These are phyloP conservation scores for Tethya wilhelma DNA, from an alignment of 37 sponge, comb jelly and placozoan genomes.

Conservation along the genomic window DNA sequence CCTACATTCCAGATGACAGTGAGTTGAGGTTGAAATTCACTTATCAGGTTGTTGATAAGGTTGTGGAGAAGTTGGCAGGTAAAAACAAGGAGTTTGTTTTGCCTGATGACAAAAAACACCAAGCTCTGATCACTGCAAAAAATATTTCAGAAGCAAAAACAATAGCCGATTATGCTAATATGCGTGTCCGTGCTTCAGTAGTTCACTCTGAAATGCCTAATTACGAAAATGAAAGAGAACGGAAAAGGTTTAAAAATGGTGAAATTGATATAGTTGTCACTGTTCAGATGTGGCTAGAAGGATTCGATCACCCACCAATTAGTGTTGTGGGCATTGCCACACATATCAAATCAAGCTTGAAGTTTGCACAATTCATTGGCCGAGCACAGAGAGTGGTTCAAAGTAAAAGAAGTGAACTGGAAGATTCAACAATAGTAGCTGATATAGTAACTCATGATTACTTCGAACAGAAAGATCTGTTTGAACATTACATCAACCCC, in stretches of 20 bases:
- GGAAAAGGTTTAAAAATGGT: neutral
- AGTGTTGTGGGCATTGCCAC: neutral
- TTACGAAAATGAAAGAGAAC: neutral
- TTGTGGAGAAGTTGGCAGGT: neutral
- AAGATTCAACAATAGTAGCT: neutral
- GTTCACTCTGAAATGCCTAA: neutral
- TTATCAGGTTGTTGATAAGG: neutral
- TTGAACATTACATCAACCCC: neutral
- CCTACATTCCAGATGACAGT: neutral
- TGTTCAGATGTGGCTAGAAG: neutral
- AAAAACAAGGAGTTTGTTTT: neutral
- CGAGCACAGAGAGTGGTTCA: neutral
- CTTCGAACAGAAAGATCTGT: neutral
- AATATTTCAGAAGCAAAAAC: neutral
- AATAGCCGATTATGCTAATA: neutral
- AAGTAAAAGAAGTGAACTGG: neutral
- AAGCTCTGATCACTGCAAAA: neutral
- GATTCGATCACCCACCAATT: conserved; percentile 3
- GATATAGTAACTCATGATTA: neutral
- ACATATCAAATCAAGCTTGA: too few relatives aligned
- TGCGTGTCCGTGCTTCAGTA: neutral
- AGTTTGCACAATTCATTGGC: conserved; percentile 2
- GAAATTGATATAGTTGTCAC: neutral
- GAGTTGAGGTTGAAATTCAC: neutral
- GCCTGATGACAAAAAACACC: neutral